These are phyloP conservation scores for Blennius ocellaris DNA, from an alignment of 2,113 vertebrate species.

Conservation along the genomic window DNA sequence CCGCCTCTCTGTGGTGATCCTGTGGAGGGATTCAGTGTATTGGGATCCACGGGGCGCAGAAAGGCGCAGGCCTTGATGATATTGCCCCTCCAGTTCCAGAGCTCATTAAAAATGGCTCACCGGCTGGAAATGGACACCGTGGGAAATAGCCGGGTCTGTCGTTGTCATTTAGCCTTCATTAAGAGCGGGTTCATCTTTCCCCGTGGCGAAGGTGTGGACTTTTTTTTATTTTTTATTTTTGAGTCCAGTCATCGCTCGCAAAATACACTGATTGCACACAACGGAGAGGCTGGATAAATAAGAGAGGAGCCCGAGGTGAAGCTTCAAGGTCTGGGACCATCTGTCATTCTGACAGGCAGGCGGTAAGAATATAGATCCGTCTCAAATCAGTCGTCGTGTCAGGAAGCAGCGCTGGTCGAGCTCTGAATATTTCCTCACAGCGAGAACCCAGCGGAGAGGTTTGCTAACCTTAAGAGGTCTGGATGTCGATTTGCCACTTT, in stretches of 20 bases:
- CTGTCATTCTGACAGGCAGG: constrained; percentile 36
- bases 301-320: constrained; percentile 16
- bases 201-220: neutral
- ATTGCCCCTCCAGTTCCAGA: constrained; percentile 10
- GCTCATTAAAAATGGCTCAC: constrained; percentile 48
- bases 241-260: neutral
- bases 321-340: constrained; percentile 1
- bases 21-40: neutral
- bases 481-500: constrained; percentile 17
- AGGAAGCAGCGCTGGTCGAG: constrained; percentile 15
- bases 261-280: constrained; percentile 3
- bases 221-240: too few species aligned
- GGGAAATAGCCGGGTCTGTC: constrained; percentile 42
- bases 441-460: constrained; percentile 28
- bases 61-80: constrained; percentile 43
- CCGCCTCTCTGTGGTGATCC: neutral
- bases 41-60: constrained; percentile 7
- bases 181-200: neutral
- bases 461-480: constrained; percentile 17
- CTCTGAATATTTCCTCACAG: constrained; percentile 48
- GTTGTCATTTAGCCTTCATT: constrained; percentile 15
- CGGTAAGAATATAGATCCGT: constrained; percentile 35
- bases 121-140: constrained; percentile 43
- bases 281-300: constrained; percentile 17
- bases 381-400: constrained; percentile 35